Conservation (phyloP, 2,113 vertebrate species). For the Pollimyrus isidori region DNA sequence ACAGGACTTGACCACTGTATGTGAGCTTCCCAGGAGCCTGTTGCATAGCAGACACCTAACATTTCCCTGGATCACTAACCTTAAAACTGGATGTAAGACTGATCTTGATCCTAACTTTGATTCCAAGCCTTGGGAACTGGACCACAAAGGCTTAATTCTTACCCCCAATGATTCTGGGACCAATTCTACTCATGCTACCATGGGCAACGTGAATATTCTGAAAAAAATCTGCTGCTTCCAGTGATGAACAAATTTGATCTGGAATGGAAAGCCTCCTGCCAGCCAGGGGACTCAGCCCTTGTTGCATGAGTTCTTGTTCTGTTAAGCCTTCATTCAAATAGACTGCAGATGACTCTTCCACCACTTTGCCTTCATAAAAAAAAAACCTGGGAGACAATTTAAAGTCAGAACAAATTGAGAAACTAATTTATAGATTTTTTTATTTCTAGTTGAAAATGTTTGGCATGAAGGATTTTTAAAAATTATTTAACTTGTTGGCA, state of each 20-base stretch:
- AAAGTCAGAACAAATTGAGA: not conserved
- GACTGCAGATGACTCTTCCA: not conserved
- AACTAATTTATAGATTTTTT: conserved; percentile 10
- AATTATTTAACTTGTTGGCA: conserved; percentile 16
- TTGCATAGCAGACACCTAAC: not conserved
- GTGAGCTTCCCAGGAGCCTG: not conserved
- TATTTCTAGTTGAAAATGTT: not conserved
- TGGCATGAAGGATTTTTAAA: conserved; percentile 14
- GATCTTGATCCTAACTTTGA: not conserved
- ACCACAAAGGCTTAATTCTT: not conserved
- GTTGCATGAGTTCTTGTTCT: not conserved
- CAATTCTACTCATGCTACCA: not conserved
- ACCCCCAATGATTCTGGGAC: not conserved
- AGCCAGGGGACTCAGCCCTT: not conserved
- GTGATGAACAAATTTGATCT: not conserved
- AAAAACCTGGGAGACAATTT: not conserved
- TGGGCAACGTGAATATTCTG: not conserved
- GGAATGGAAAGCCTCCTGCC: not conserved
- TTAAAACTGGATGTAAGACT: not conserved
- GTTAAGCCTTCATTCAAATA: not conserved
- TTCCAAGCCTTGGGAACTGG: not conserved
- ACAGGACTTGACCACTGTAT: not conserved
- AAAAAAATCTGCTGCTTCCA: not conserved
- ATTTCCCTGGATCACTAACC: not conserved
- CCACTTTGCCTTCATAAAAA: not conserved